Conservation (phyloP, 2,888 invertebrate species). For the Drepanosiphum platanoidis region DNA sequence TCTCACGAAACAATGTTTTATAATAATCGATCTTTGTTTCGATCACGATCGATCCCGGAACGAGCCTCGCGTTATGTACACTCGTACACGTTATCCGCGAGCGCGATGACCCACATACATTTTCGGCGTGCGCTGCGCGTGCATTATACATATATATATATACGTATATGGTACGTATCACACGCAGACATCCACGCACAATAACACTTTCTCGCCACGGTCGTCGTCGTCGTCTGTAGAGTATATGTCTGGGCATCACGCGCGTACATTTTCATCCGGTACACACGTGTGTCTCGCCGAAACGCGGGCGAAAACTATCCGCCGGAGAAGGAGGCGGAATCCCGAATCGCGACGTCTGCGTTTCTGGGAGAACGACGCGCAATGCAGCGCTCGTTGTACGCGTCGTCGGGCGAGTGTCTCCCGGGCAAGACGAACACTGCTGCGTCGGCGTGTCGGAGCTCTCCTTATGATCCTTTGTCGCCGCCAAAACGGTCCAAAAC, state of each 20-base stretch:
- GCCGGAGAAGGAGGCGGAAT: too few relatives aligned
- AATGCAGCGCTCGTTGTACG: too few relatives aligned
- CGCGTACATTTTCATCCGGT: not conserved
- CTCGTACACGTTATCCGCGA: not conserved
- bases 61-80: conserved; percentile 14
- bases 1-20: conserved; percentile 51
- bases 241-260: too few relatives aligned
- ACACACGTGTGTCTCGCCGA: not conserved
- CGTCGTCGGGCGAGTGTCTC: too few relatives aligned
- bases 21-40: conserved; percentile 60
- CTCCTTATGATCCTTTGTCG: too few relatives aligned
- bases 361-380: too few relatives aligned
- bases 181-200: not conserved
- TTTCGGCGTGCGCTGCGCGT: conserved; percentile 10
- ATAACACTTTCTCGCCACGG: not conserved
- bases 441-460: too few relatives aligned
- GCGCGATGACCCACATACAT: conserved; percentile 48
- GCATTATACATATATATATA: not conserved
- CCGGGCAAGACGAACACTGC: too few relatives aligned
- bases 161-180: not conserved
- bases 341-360: too few relatives aligned
- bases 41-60: conserved; percentile 61
- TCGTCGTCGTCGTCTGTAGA: not conserved
- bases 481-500: too few relatives aligned
- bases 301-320: not conserved